Percentiles rank a stretch among this genome's conserved stretches.
Conservation (phyloP, 2,797 vertebrate species). For the Gorsachius magnificus region DNA sequence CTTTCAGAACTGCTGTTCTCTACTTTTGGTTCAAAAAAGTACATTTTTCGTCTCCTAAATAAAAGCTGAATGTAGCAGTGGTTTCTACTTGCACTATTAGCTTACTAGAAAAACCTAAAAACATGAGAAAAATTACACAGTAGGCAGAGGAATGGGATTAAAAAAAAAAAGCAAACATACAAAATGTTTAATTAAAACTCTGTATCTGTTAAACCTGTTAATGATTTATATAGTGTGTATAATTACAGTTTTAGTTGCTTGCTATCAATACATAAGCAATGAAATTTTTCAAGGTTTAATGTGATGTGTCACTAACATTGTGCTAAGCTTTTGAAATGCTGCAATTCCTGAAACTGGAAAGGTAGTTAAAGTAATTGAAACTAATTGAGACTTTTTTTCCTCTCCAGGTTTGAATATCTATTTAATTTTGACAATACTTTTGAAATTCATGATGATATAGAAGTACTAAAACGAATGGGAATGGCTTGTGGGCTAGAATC, state of each 20-base stretch:
- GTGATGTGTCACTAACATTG: background rate
- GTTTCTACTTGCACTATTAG: background rate
- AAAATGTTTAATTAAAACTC: background rate
- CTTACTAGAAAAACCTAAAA: background rate
- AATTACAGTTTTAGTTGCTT: background rate
- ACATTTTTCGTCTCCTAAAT: background rate
- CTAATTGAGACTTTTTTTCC: background rate
- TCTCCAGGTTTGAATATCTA: conserved; percentile 94
- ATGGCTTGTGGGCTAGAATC: conserved; percentile 97
- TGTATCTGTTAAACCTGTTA: background rate
- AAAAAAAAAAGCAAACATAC: background rate
- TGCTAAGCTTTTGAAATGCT: background rate
- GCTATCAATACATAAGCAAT: background rate
- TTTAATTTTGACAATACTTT: conserved; percentile 99
- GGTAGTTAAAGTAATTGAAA: background rate
- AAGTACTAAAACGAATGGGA: conserved; percentile 98
- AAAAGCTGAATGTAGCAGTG: background rate
- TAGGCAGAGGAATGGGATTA: background rate
- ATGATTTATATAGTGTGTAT: background rate
- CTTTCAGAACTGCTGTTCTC: background rate
- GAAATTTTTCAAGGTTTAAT: background rate
- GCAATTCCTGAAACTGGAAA: background rate
- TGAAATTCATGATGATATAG: conserved; percentile 99
- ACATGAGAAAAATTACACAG: background rate
- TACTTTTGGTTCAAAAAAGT: background rate